Evolutionary conservation across 2,797 vertebrate species (phyloP).

Genomic region (Coregonus suidteri): DNA sequence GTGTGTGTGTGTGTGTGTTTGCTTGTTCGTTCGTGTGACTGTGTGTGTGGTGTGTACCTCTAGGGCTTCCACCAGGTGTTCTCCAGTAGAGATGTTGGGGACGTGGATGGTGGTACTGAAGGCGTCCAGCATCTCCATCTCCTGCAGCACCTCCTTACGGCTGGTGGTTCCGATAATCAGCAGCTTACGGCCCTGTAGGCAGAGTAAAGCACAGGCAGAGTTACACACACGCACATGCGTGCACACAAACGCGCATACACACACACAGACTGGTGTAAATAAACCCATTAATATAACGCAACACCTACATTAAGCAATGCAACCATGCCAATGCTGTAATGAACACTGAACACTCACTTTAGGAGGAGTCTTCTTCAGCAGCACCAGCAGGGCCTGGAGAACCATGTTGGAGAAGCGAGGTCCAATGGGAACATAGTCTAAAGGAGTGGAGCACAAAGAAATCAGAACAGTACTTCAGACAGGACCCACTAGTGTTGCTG

Average conservation of each 20-base stretch:
- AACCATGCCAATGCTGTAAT: neutral
- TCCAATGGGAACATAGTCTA: constrained; percentile 89
- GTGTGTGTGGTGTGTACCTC: constrained; percentile 77
- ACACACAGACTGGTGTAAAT: neutral
- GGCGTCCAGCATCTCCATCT: constrained; percentile 97
- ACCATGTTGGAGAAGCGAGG: constrained; percentile 89
- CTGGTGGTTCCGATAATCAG: constrained; percentile 97
- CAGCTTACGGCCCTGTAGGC: constrained; percentile 88
- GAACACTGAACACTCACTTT: constrained; percentile 65
- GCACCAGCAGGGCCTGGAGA: constrained; percentile 84
- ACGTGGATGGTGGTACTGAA: constrained; percentile 96
- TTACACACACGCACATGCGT: neutral
- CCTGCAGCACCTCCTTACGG: constrained; percentile 95
- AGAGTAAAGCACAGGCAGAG: neutral
- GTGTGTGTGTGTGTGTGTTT: neutral
- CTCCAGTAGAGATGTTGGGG: constrained; percentile 91
- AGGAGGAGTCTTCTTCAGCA: constrained; percentile 86
- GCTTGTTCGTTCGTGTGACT: constrained; percentile 11
- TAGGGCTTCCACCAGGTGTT: constrained; percentile 91
- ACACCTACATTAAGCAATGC: neutral
- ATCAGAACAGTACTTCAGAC: neutral
- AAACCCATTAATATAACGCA: neutral
- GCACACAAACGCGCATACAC: neutral
- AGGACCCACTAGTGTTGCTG: neutral
- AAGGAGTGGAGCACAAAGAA: constrained; percentile 34